Conservation (phyloP, 2,113 vertebrate genomes). For the Hirundichthys speculiger region DNA sequence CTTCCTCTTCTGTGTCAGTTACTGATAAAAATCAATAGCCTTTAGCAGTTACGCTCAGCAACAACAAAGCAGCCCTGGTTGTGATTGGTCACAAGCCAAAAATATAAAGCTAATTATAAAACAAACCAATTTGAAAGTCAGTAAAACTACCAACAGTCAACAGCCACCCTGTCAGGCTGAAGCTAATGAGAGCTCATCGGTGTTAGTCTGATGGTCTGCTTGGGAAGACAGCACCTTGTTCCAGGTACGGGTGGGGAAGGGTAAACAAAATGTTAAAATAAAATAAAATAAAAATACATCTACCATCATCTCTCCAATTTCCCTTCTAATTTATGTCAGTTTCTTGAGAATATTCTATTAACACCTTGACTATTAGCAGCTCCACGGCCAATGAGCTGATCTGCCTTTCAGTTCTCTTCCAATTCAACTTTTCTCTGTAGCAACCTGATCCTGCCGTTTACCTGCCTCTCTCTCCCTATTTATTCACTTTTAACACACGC, state of each 20-base stretch:
- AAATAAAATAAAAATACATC: neutral
- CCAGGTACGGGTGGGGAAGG: conserved; percentile 57
- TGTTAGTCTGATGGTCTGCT: conserved; percentile 54
- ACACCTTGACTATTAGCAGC: conserved; percentile 35
- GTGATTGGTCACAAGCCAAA: conserved; percentile 24
- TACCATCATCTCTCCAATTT: conserved; percentile 2
- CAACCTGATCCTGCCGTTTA: conserved; percentile 66
- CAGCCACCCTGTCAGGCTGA: conserved; percentile 47
- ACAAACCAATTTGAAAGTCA: conserved; percentile 27
- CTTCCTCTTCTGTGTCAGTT: conserved; percentile 17
- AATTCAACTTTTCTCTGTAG: conserved; percentile 55
- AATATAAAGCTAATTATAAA: conserved; percentile 20
- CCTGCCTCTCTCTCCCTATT: conserved; percentile 27
- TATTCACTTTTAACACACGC: conserved; percentile 62
- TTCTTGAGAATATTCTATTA: conserved; percentile 36
- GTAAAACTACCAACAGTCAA: conserved; percentile 28
- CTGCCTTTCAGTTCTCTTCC: conserved; percentile 31
- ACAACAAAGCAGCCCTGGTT: conserved; percentile 1
- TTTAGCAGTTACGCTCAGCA: conserved; percentile 32
- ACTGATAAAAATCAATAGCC: conserved; percentile 22
- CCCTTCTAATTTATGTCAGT: conserved; percentile 6
- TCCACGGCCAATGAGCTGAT: conserved; percentile 20
- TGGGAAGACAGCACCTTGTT: conserved; percentile 21
- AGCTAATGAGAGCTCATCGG: conserved; percentile 62
- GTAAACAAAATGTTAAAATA: conserved; percentile 44